These are phyloP conservation scores for Notocelia uddmanniana DNA, from an alignment of 2,888 invertebrate species.

Conservation along the genomic window DNA sequence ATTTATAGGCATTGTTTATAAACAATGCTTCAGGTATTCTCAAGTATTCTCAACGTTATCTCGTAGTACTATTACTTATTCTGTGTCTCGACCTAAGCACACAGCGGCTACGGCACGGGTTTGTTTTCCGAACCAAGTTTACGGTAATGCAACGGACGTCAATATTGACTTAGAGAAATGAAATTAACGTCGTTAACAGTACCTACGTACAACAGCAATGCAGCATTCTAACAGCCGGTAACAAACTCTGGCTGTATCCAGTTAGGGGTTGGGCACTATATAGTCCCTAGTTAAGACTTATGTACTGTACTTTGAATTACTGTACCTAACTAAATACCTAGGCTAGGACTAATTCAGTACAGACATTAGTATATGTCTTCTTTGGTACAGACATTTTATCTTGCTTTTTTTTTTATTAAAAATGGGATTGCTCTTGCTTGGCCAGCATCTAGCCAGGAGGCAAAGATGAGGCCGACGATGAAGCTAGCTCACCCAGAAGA, in stretches of 20 bases:
- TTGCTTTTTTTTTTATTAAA: too few species aligned
- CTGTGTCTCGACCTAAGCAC: constrained; percentile 4
- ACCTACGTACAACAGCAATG: neutral
- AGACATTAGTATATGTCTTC: too few species aligned
- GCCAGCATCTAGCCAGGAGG: too few species aligned
- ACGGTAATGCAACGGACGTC: constrained; percentile 14
- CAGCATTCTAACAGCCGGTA: neutral
- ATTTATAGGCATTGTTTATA: neutral
- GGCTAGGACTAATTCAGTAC: too few species aligned
- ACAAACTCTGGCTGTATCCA: neutral
- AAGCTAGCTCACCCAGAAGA: too few species aligned
- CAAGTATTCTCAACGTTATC: neutral
- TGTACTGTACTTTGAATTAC: neutral
- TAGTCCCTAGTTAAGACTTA: neutral
- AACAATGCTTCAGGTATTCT: neutral
- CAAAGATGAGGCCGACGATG: too few species aligned
- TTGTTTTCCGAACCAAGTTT: neutral
- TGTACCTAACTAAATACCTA: too few species aligned
- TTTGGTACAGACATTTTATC: too few species aligned
- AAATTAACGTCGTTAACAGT: constrained; percentile 37
- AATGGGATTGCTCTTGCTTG: too few species aligned
- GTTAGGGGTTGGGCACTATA: neutral
- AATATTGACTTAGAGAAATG: constrained; percentile 30
- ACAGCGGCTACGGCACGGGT: neutral
- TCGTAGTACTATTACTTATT: too few species aligned